phyloP scores from a whole-genome alignment of 2,797 vertebrate species.

The Acrossocheilus wenchowensis region DNA sequence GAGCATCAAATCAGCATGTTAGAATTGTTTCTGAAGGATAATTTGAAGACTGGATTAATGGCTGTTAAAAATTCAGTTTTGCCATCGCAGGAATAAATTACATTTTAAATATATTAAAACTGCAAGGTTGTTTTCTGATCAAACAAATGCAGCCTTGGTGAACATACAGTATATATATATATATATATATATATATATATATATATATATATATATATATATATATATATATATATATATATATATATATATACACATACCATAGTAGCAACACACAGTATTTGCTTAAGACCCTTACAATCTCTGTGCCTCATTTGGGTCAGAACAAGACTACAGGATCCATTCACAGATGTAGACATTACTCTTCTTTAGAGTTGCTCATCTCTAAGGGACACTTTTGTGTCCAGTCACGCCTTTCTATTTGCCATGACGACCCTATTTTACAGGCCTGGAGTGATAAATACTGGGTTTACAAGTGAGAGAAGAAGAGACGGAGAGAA shows the following conservation, averaged over 20 bases:
- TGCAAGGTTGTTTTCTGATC: background rate
- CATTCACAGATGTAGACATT: conserved; percentile 55
- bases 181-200: background rate
- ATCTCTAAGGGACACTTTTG: conserved; percentile 53
- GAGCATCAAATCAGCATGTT: background rate
- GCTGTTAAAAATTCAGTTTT: background rate
- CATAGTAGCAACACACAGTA: background rate
- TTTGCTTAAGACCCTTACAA: background rate
- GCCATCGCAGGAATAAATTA: background rate
- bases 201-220: too few species aligned
- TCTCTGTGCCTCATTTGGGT: conserved; percentile 16
- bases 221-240: too few species aligned
- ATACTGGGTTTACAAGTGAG: conserved; percentile 39
- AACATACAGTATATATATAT: background rate
- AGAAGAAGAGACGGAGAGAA: conserved; percentile 12
- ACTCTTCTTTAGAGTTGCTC: conserved; percentile 57
- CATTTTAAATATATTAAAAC: background rate
- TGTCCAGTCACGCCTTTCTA: conserved; percentile 65
- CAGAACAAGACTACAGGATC: conserved; percentile 20
- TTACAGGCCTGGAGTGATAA: conserved; percentile 69
- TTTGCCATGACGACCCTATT: conserved; percentile 74
- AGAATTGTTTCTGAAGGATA: background rate
- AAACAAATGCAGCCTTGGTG: background rate
- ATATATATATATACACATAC: too few species aligned
- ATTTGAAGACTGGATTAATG: background rate